These are phyloP conservation scores for Danaus melanippus DNA, from an alignment of 1,140 invertebrate species.

Conservation along the genomic window DNA sequence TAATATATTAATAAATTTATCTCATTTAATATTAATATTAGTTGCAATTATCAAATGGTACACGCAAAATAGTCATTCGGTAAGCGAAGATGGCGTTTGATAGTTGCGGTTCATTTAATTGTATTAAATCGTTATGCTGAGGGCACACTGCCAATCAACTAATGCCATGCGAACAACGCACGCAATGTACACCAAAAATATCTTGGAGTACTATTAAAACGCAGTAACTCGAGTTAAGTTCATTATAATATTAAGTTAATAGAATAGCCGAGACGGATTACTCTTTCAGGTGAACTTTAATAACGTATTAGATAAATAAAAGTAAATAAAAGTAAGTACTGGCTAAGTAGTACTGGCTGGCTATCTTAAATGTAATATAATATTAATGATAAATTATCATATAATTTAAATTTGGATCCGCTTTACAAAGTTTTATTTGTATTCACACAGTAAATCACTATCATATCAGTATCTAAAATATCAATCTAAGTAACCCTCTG, in stretches of 20 bases:
- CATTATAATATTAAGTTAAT: no score
- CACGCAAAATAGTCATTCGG: conserved; percentile 63
- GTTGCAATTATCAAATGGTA: conserved; percentile 20
- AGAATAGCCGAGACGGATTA: no score
- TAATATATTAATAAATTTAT: no score
- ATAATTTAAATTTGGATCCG: no score
- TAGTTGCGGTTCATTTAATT: conserved; percentile 64
- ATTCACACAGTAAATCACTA: conserved; percentile 68
- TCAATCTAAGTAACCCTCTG: conserved; percentile 59
- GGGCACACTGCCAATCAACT: conserved; percentile 61
- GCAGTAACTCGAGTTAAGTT: no score
- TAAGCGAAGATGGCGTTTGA: conserved; percentile 55
- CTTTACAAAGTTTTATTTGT: conserved; percentile 32
- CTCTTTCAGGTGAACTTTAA: no score
- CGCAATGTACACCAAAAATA: conserved; percentile 42
- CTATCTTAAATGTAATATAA: no score
- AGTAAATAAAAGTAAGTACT: no score
- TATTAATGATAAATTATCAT: no score
- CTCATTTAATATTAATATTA: no score
- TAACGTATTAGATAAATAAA: no score
- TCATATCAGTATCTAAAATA: conserved; percentile 70
- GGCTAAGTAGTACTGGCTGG: no score
- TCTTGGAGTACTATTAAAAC: neutral
- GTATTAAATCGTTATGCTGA: conserved; percentile 66
- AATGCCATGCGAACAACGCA: conserved; percentile 59